Percentiles rank a stretch among this genome's conserved stretches.
Evolutionary conservation across 2,888 invertebrate species (phyloP).

Genomic region (Polydrusus cervinus): DNA sequence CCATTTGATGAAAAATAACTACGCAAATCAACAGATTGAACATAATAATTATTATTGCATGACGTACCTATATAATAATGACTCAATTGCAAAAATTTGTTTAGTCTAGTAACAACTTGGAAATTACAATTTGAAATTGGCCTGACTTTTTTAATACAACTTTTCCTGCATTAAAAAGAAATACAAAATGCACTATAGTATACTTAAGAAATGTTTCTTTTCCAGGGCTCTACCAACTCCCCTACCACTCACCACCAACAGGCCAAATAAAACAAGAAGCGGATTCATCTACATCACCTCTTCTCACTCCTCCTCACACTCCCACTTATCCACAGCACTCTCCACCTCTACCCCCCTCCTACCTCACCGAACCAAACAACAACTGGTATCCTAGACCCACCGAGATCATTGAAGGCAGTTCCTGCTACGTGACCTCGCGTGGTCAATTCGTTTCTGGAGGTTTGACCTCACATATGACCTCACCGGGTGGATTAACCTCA

Average conservation of each 20-base stretch:
- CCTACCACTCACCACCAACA: conserved; percentile 8
- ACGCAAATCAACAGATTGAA: too few relatives aligned
- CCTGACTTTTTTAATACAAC: too few relatives aligned
- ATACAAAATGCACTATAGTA: too few relatives aligned
- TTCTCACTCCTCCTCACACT: conserved; percentile 83
- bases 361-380: conserved; percentile 53
- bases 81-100: background rate
- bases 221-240: conserved; percentile 22
- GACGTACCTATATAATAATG: too few relatives aligned
- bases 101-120: background rate
- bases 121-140: background rate
- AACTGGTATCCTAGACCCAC: conserved; percentile 64
- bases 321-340: conserved; percentile 75
- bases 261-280: conserved; percentile 68
- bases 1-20: too few relatives aligned
- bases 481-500: background rate
- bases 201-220: too few relatives aligned
- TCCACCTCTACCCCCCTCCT: conserved; percentile 60
- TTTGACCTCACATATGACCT: conserved; percentile 3
- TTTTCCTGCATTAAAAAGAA: too few relatives aligned
- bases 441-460: conserved; percentile 12
- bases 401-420: conserved; percentile 25
- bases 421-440: background rate
- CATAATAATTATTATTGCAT: too few relatives aligned
- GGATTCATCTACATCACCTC: conserved; percentile 70